Percentiles rank a stretch among this genome's conserved stretches.
These are phyloP conservation scores for Trachythela sp. DNA, from an alignment of 64 coral and sea anemone genomes.

Conservation along the genomic window DNA sequence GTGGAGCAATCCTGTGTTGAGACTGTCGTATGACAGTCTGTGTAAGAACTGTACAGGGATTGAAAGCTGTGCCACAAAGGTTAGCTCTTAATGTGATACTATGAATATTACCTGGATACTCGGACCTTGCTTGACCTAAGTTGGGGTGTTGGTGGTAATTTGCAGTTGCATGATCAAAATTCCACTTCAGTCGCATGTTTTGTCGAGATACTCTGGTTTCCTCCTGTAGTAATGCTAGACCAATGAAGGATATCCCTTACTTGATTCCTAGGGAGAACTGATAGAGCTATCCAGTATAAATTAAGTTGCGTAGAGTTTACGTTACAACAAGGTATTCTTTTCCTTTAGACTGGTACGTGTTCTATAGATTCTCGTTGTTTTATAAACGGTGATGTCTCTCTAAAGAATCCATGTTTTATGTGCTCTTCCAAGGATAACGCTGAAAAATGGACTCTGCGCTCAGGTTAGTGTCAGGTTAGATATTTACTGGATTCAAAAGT, in stretches of 20 bases:
- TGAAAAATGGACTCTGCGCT: background rate
- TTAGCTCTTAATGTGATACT: background rate
- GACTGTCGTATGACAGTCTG: background rate
- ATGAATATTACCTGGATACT: background rate
- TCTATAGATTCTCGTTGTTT: conserved; percentile 9
- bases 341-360: background rate
- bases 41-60: background rate
- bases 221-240: no score
- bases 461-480: background rate
- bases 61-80: background rate
- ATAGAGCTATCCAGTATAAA: no score
- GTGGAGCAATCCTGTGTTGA: background rate
- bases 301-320: no score
- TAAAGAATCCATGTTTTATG: background rate
- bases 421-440: background rate
- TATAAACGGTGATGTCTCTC: background rate
- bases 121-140: no score
- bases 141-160: no score
- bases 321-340: background rate
- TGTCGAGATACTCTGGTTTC: no score
- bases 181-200: no score
- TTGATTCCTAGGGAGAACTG: no score
- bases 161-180: no score
- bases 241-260: no score
- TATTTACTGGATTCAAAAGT: no score